These are phyloP conservation scores for Hyles vespertilio DNA, from an alignment of 1,140 invertebrate species.

Conservation along the genomic window DNA sequence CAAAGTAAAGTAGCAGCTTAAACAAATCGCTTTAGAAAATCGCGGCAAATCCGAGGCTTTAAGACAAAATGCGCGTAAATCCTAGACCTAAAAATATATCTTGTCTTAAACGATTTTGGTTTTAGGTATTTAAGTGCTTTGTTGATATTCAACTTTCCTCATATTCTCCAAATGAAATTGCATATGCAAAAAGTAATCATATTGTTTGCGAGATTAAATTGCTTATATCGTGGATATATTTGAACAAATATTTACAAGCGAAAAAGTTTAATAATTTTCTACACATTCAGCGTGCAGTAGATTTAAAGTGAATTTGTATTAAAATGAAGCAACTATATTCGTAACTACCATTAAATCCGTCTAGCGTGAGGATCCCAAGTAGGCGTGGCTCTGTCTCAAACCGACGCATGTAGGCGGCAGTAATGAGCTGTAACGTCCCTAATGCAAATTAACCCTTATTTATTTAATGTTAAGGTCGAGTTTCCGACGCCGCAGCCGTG, in stretches of 20 bases:
- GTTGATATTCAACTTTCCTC: too few species aligned
- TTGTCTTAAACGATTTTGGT: neutral
- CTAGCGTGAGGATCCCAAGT: conserved; percentile 32
- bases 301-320: neutral
- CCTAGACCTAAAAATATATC: too few species aligned
- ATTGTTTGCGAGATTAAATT: too few species aligned
- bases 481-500: conserved; percentile 14
- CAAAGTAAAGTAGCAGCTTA: too few species aligned
- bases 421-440: conserved; percentile 46
- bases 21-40: too few species aligned
- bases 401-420: conserved; percentile 41
- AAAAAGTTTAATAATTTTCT: too few species aligned
- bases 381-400: conserved; percentile 43
- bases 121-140: neutral
- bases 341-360: conserved; percentile 44
- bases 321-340: conserved; percentile 41
- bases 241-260: too few species aligned
- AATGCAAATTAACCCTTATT: conserved; percentile 40
- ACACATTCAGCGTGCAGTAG: neutral
- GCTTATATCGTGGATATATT: too few species aligned
- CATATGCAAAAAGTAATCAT: too few species aligned
- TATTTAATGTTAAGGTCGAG: conserved; percentile 23
- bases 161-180: too few species aligned
- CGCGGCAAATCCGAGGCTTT: too few species aligned
- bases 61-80: too few species aligned